phyloP scores from a whole-genome alignment of 2,888 invertebrate genomes.

The Lochmaea capreae region DNA sequence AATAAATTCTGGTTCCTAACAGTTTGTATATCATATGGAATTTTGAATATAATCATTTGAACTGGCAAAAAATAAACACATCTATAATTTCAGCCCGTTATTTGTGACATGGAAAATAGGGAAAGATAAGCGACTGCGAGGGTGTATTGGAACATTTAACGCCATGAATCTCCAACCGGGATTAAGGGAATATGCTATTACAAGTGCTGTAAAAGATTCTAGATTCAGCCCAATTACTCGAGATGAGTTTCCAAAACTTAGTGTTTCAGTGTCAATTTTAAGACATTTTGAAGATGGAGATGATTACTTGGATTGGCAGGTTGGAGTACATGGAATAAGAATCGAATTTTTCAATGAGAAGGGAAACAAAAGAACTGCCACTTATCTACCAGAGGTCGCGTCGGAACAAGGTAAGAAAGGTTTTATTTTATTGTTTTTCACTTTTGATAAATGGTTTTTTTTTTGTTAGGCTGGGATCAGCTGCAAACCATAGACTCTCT shows the following conservation, averaged over 20 bases:
- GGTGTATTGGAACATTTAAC: constrained; percentile 99
- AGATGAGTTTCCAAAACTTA: constrained; percentile 92
- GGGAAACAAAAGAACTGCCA: constrained; percentile 94
- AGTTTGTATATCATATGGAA: too few relatives aligned
- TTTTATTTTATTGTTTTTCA: background rate
- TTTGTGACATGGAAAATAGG: constrained; percentile 99
- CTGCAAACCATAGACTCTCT: constrained; percentile 98
- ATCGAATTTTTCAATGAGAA: constrained; percentile 97
- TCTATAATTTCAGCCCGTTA: constrained; percentile 78
- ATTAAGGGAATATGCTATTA: constrained; percentile 95
- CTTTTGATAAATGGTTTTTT: background rate
- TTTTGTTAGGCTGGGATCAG: constrained; percentile 92
- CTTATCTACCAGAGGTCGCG: constrained; percentile 98
- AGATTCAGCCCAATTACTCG: constrained; percentile 95
- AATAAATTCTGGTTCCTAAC: too few relatives aligned
- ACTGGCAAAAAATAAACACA: background rate
- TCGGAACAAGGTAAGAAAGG: constrained; percentile 88
- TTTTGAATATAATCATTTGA: too few relatives aligned
- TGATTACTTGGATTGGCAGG: constrained; percentile 97
- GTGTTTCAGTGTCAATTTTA: constrained; percentile 96
- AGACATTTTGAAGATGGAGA: constrained; percentile 96
- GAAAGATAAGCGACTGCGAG: constrained; percentile 92
- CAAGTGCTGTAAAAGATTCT: constrained; percentile 97
- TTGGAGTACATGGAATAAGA: constrained; percentile 96
- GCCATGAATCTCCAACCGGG: constrained; percentile 95